Evolutionary conservation across 2,888 invertebrate species (phyloP), one percentile per base, ranked within the genome.

Genomic region (Drosophila atroscutellata): DNA sequence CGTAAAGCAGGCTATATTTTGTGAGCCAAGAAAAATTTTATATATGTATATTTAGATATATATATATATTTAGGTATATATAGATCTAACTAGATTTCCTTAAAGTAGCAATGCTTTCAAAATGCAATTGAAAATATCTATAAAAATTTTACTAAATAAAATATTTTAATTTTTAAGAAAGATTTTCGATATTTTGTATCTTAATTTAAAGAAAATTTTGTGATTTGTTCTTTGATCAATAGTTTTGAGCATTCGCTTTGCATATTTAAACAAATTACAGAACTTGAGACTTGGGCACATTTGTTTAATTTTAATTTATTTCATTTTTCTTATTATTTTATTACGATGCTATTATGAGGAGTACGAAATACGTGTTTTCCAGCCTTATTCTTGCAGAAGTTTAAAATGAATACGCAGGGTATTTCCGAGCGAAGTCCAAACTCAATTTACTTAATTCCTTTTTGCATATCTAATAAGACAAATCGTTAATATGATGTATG

Each of bases 381-480:
- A 42, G 20, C 20, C 15, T 4, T 8, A 7, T 20, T 15, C 20
- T 45, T 20, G 45, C 8, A 2, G 8, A 24, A 4, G 32, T 9
- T 11, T n/a, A 20, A n/a, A 11, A 11, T 20, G 0, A 51, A 11
- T 56, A 18, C 15, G 1, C 8, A 68, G 51, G 24, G 68, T 58
- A 68, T 58, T 15, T 13, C 8, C 28, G 18, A 50, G 45, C 62
- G 20, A 42, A 42, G 54, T 50, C 47, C 49, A 72, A 57, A 28
- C 20, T 28, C 18, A 7, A 45, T 32, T 9, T 58, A 26, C 39
- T 20, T 55, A 62, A 60, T 65, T 52, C 60, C 60, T 67, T 68
- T 83, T 54, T 58, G 61, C 78, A 86, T 79, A 84, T 79, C 79
- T 75, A 79, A 85, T 79, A 67, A 68, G 71, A 68, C 63, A 79